Evolutionary conservation across 2,113 vertebrate genomes (phyloP).

Genomic region (Eubucco bourcierii): DNA sequence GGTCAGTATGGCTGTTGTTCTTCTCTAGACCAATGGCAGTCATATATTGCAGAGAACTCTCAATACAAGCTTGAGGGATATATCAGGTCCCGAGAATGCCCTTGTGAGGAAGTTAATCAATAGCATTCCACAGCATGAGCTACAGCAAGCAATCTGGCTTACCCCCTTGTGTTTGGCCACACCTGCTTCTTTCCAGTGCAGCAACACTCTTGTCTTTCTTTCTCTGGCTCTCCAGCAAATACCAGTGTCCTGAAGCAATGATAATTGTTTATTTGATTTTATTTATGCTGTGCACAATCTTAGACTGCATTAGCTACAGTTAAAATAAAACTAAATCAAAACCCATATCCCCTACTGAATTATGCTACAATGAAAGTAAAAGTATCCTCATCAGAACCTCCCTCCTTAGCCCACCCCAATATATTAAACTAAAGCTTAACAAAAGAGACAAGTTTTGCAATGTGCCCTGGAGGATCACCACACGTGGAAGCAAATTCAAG

Average conservation of each 20-base stretch:
- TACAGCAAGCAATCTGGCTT: not conserved
- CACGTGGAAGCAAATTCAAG: constrained; percentile 19
- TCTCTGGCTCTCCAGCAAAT: constrained; percentile 24
- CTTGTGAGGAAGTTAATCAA: constrained; percentile 11
- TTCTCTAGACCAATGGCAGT: not conserved
- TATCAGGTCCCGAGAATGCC: not conserved
- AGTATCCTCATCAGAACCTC: constrained; percentile 22
- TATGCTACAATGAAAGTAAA: constrained; percentile 47
- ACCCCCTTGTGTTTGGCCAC: not conserved
- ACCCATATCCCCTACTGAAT: not conserved
- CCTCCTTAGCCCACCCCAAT: not conserved
- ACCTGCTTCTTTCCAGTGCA: constrained; percentile 34
- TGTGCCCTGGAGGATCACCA: not conserved
- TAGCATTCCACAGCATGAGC: not conserved
- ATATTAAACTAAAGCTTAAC: constrained; percentile 4
- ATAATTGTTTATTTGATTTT: constrained; percentile 52
- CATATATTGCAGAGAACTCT: not conserved
- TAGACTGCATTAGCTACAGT: constrained; percentile 10
- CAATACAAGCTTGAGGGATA: not conserved
- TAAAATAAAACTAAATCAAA: constrained; percentile 53
- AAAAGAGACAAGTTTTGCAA: constrained; percentile 33
- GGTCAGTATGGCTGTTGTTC: not conserved
- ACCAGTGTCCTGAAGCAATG: constrained; percentile 40
- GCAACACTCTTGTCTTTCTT: constrained; percentile 1
- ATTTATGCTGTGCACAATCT: not conserved